Percentiles rank a stretch among this genome's conserved stretches.
Evolutionary conservation across 1,140 invertebrate species (phyloP).

Genomic region (Scaptomyza graminum): DNA sequence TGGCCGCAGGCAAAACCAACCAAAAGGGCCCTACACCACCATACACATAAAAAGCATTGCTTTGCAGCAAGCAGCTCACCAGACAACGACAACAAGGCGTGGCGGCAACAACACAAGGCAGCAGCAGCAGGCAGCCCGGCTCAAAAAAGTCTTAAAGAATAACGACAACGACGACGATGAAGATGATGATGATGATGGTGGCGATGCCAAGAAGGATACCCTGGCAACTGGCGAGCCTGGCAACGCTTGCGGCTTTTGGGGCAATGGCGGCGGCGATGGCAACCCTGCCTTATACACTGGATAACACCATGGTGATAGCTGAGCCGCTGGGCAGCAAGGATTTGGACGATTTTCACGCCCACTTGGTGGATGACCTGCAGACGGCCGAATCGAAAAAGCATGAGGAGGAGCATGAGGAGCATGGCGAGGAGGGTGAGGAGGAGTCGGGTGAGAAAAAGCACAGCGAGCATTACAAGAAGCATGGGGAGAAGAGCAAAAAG

Average conservation of each 20-base stretch:
- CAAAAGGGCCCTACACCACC: slow-evolving; percentile 3
- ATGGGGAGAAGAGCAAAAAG: slow-evolving; percentile 86
- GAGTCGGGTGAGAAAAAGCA: slow-evolving; percentile 86
- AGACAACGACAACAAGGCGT: slow-evolving; percentile 63
- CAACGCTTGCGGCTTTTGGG: slow-evolving; percentile 48
- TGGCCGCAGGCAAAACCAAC: slow-evolving; percentile 27
- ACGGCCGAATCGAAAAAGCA: slow-evolving; percentile 77
- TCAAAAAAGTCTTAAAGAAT: slow-evolving; percentile 47
- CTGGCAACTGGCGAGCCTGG: slow-evolving; percentile 63
- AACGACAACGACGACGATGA: slow-evolving; percentile 19
- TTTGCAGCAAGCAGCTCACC: slow-evolving; percentile 39
- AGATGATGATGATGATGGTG: slow-evolving; percentile 4
- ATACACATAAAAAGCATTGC: slow-evolving; percentile 59
- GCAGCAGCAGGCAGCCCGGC: slow-evolving; percentile 22
- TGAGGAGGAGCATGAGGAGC: slow-evolving; percentile 45
- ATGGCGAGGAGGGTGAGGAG: slow-evolving; percentile 82
- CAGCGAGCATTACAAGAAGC: slow-evolving; percentile 85
- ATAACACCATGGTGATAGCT: slow-evolving; percentile 62
- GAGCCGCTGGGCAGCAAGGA: slow-evolving; percentile 44
- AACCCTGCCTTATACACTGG: slow-evolving; percentile 48
- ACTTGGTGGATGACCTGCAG: slow-evolving; percentile 68
- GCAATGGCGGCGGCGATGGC: slow-evolving; percentile 33
- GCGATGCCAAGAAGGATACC: slow-evolving; percentile 37
- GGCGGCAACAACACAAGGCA: slow-evolving; percentile 39
- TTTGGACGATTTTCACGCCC: slow-evolving; percentile 46